Evolutionary conservation across 2,797 vertebrate genomes (phyloP), one percentile per base, ranked within the genome.

Genomic region (Rhynchotus rufescens): DNA sequence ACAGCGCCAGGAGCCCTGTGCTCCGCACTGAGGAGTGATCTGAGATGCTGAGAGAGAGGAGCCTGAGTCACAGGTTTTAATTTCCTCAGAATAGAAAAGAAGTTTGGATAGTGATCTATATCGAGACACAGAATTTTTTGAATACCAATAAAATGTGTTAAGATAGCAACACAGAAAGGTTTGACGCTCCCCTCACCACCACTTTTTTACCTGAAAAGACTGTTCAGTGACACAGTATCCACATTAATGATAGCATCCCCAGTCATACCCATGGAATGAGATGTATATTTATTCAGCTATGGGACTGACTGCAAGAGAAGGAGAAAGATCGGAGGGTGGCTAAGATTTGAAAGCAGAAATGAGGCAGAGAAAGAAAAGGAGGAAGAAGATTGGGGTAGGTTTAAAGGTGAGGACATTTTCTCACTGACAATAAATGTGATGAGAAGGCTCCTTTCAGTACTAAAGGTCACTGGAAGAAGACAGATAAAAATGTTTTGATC

Each of bases 11-110:
- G 72, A 72, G 80, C 73, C 72, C 84, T 73, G 47, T 92, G 92
- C 80, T 89, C 67, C 82, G 87, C 89, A 79, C 89, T 94, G 90
- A 47, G 81, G 87, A 71, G 71, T 42, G 4, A 79, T 85, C 84
- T 40, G 73, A 93, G 66, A 49, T 66, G 62, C 62, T 85, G 87
- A 66, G 79, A 56, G 56, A 75, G 60, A 76, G 0, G 15, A 84
- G 47, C 26, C 49, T 89, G 54, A 78, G 60, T 76, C 38, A 25
- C 74, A 69, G 73, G 66, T 93, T 86, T 92, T 91, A 68, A 88
- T 94, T 92, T 82, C 42, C 66, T 90, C 54, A 14, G 42, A 88
- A 68, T 3, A 61, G 76, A 74, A 67, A 38, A 38, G 36, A 77
- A 51, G 26, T 59, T 71, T 80, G 59, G 57, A 57, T 75, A 74